A percentile compares a stretch with the other conserved stretches of the same genome.
Evolutionary conservation across 2,797 vertebrate species (phyloP).

Genomic region (Mallotus villosus): DNA sequence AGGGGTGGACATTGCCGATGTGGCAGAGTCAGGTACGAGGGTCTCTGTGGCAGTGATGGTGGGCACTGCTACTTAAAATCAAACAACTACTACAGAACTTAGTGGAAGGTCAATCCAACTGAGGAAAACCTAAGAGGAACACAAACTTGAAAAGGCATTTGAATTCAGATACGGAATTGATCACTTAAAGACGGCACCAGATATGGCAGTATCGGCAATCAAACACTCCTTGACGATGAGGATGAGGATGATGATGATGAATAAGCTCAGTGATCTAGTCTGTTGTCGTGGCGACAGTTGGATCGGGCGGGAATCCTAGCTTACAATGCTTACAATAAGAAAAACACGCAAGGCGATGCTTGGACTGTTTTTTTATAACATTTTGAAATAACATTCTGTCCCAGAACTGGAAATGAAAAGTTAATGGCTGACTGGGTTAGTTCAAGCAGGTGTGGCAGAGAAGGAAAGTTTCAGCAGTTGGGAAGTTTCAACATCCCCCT

Average conservation of each 20-base stretch:
- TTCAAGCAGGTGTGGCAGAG: not conserved
- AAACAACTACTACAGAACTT: conserved; percentile 48
- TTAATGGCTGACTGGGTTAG: too few species aligned
- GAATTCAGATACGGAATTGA: conserved; percentile 42
- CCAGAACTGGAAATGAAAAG: not conserved
- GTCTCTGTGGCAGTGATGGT: conserved; percentile 92
- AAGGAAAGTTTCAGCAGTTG: not conserved
- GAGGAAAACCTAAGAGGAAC: conserved; percentile 38
- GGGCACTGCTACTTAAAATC: conserved; percentile 90
- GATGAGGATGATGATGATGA: conserved; percentile 29
- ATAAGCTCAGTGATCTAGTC: not conserved
- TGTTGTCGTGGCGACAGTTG: conserved; percentile 18
- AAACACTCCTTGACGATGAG: conserved; percentile 68
- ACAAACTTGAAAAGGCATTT: conserved; percentile 37
- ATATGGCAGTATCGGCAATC: conserved; percentile 66
- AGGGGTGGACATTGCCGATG: conserved; percentile 99
- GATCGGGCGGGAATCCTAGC: conserved; percentile 40
- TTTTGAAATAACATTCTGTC: not conserved
- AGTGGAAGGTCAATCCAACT: conserved; percentile 20
- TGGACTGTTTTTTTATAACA: not conserved
- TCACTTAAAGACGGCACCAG: conserved; percentile 61
- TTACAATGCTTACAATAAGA: conserved; percentile 26
- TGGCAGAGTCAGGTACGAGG: conserved; percentile 99
- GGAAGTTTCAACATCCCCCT: too few species aligned
- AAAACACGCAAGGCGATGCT: conserved; percentile 41